These are phyloP conservation scores for Frankliniella fusca DNA, from an alignment of 2,888 invertebrate genomes.

Conservation along the genomic window DNA sequence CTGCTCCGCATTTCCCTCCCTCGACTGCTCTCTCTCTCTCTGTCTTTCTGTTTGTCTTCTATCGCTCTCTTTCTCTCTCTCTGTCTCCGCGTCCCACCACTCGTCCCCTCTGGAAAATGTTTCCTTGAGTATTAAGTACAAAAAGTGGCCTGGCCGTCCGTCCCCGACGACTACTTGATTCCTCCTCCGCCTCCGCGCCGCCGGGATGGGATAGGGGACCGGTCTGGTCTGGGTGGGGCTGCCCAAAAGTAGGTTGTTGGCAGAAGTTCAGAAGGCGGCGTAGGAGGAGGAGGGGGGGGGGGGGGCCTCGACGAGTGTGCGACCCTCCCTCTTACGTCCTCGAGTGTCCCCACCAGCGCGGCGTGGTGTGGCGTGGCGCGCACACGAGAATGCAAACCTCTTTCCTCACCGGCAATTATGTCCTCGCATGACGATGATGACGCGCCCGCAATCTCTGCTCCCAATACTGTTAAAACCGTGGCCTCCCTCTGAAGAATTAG, in stretches of 20 bases:
- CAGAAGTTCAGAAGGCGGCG: slow-evolving; percentile 1
- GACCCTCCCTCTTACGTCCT: not conserved
- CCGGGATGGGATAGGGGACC: too few relatives aligned
- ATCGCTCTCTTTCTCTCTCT: slow-evolving; percentile 15
- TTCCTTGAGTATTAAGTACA: not conserved
- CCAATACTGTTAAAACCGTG: too few relatives aligned
- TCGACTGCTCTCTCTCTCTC: slow-evolving; percentile 3
- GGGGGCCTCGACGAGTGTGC: not conserved
- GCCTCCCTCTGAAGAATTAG: too few relatives aligned
- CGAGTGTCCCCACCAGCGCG: slow-evolving; percentile 2
- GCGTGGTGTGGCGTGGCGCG: too few relatives aligned
- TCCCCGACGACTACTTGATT: not conserved
- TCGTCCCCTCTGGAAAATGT: not conserved
- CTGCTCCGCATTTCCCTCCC: not conserved
- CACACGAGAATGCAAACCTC: too few relatives aligned
- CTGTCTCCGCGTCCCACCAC: not conserved
- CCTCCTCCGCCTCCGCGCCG: too few relatives aligned
- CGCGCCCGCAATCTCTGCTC: too few relatives aligned
- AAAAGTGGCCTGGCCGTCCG: not conserved
- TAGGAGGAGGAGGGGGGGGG: not conserved
- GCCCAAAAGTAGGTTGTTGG: slow-evolving; percentile 18
- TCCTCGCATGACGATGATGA: too few relatives aligned
- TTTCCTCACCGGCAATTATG: too few relatives aligned
- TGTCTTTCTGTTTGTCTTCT: slow-evolving; percentile 4
- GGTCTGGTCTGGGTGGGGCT: not conserved